Conservation (phyloP, 2,113 vertebrate species). For the Ochotona curzoniae region DNA sequence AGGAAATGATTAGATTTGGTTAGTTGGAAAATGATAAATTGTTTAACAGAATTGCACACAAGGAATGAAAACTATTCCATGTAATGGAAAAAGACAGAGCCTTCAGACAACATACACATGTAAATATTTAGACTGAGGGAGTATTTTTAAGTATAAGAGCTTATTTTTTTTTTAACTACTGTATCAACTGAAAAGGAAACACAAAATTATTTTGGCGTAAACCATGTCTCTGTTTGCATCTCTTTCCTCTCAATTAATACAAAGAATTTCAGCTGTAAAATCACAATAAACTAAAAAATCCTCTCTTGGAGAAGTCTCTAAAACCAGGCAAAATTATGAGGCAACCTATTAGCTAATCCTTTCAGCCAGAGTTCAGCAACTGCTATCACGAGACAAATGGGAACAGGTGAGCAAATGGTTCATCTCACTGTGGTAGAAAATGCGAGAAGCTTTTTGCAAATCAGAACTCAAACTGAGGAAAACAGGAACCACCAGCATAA, state of each 20-base stretch:
- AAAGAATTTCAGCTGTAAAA: slow-evolving; percentile 1
- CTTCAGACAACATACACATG: slow-evolving; percentile 63
- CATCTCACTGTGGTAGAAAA: background rate
- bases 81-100: slow-evolving; percentile 48
- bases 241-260: slow-evolving; percentile 41
- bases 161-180: background rate
- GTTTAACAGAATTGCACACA: slow-evolving; percentile 47
- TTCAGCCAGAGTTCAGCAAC: background rate
- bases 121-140: slow-evolving; percentile 64
- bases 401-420: background rate
- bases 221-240: background rate
- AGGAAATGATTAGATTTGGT: slow-evolving; percentile 36
- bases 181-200: slow-evolving; percentile 40
- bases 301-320: slow-evolving; percentile 4
- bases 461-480: slow-evolving; percentile 9
- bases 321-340: slow-evolving; percentile 17
- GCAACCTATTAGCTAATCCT: background rate
- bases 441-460: slow-evolving; percentile 1
- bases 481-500: background rate
- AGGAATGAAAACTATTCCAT: slow-evolving; percentile 42
- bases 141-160: slow-evolving; percentile 53
- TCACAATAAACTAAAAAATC: slow-evolving; percentile 19
- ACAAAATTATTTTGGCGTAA: slow-evolving; percentile 30
- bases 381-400: background rate
- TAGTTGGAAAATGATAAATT: background rate